These are phyloP conservation scores for Caenorhabditis sp. DNA, from an alignment of 2,888 invertebrate genomes.

Conservation along the genomic window DNA sequence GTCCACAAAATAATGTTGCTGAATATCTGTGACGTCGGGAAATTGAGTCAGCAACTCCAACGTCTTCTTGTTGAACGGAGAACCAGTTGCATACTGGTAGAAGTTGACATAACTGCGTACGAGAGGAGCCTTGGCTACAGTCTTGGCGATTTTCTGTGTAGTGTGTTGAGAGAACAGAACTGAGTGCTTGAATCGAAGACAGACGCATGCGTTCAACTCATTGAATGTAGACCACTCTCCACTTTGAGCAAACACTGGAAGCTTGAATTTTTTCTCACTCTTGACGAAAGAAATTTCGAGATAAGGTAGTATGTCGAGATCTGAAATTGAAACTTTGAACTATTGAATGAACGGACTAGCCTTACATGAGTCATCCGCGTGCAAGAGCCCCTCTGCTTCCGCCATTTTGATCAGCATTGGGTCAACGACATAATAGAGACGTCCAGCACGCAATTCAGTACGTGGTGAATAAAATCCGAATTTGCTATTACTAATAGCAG, in stretches of 20 bases:
- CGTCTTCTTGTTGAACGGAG: background rate
- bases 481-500: conserved; percentile 47
- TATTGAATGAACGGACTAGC: background rate
- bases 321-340: conserved; percentile 20
- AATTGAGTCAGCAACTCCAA: conserved; percentile 53
- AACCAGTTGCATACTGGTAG: conserved; percentile 59
- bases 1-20: conserved; percentile 62
- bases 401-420: conserved; percentile 40
- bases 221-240: conserved; percentile 42
- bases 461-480: conserved; percentile 60
- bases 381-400: conserved; percentile 28
- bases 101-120: conserved; percentile 64
- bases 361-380: conserved; percentile 41
- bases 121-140: conserved; percentile 56
- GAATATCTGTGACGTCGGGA: conserved; percentile 38
- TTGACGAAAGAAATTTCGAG: conserved; percentile 63
- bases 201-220: conserved; percentile 48
- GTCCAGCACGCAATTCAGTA: conserved; percentile 49
- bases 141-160: conserved; percentile 47
- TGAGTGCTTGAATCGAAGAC: conserved; percentile 41
- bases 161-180: conserved; percentile 59
- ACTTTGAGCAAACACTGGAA: conserved; percentile 42
- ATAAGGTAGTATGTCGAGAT: conserved; percentile 61
- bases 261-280: conserved; percentile 44
- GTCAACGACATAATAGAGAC: conserved; percentile 67